These are phyloP conservation scores for Drosophila mojavensis DNA, from an alignment of 1,140 invertebrate species.

Conservation along the genomic window DNA sequence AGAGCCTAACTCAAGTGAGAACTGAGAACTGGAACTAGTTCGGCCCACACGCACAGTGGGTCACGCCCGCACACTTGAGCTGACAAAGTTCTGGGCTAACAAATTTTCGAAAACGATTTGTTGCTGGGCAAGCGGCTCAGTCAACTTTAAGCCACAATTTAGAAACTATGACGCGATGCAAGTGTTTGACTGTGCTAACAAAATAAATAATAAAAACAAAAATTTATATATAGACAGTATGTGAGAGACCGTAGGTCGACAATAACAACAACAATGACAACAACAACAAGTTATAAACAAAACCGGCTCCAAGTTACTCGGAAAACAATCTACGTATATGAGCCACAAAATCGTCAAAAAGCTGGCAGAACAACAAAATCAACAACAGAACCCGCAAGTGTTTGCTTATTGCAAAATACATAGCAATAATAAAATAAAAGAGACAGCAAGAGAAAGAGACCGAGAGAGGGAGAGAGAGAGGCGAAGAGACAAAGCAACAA, in stretches of 20 bases:
- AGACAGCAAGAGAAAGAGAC: conserved; percentile 1
- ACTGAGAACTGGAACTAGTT: conserved; percentile 38
- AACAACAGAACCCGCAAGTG: conserved; percentile 50
- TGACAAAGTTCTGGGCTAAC: conserved; percentile 35
- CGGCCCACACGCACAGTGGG: conserved; percentile 29
- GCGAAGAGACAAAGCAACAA: conserved; percentile 8
- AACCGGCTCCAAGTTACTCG: conserved; percentile 73
- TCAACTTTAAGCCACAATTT: conserved; percentile 53
- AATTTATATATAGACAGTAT: background rate
- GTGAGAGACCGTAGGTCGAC: conserved; percentile 64
- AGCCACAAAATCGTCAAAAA: conserved; percentile 45
- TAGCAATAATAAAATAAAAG: conserved; percentile 22
- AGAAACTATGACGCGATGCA: conserved; percentile 67
- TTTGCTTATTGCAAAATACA: conserved; percentile 74
- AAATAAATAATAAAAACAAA: conserved; percentile 51
- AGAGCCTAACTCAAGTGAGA: conserved; percentile 14
- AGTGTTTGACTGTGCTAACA: conserved; percentile 72
- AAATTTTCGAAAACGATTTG: conserved; percentile 23
- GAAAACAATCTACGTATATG: conserved; percentile 63
- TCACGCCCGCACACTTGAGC: conserved; percentile 33
- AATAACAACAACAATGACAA: conserved; percentile 25
- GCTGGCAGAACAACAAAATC: conserved; percentile 56
- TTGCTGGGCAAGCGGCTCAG: conserved; percentile 28
- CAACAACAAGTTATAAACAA: conserved; percentile 20
- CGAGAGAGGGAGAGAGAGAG: conserved; percentile 18